Percentiles rank a stretch among this genome's conserved stretches.
Evolutionary conservation across 2,113 vertebrate species (phyloP).

Genomic region (Labrus mixtus): DNA sequence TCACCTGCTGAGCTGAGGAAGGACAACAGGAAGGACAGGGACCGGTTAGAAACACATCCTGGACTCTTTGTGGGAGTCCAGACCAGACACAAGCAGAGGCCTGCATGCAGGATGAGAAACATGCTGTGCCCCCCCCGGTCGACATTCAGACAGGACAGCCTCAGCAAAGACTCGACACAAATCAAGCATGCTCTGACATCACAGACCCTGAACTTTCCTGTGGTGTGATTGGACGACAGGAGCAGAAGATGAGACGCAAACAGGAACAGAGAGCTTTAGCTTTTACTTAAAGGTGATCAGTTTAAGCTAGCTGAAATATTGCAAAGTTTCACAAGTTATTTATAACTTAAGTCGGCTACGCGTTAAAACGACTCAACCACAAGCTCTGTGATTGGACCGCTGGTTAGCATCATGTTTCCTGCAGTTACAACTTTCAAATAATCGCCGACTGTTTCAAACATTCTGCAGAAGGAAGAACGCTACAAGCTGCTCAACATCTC

Average conservation of each 20-base stretch:
- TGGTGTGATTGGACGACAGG: neutral
- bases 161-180: neutral
- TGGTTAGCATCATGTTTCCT: too few species aligned
- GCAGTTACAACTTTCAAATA: too few species aligned
- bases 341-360: too few species aligned
- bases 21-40: slow-evolving; percentile 11
- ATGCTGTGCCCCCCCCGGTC: slow-evolving; percentile 5
- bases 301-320: too few species aligned
- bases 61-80: neutral
- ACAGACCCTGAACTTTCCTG: neutral
- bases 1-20: slow-evolving; percentile 88
- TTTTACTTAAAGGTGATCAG: too few species aligned
- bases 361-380: too few species aligned
- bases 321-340: too few species aligned
- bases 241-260: neutral
- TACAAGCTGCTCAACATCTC: too few species aligned
- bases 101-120: slow-evolving; percentile 55
- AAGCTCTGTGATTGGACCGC: too few species aligned
- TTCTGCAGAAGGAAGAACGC: too few species aligned
- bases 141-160: neutral
- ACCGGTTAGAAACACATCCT: neutral
- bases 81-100: neutral
- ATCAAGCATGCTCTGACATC: slow-evolving; percentile 20
- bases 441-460: too few species aligned
- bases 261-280: neutral